These are phyloP conservation scores for Glandiceps talaboti DNA, from an alignment of 53 echinoderm and acorn worm species.

Conservation along the genomic window DNA sequence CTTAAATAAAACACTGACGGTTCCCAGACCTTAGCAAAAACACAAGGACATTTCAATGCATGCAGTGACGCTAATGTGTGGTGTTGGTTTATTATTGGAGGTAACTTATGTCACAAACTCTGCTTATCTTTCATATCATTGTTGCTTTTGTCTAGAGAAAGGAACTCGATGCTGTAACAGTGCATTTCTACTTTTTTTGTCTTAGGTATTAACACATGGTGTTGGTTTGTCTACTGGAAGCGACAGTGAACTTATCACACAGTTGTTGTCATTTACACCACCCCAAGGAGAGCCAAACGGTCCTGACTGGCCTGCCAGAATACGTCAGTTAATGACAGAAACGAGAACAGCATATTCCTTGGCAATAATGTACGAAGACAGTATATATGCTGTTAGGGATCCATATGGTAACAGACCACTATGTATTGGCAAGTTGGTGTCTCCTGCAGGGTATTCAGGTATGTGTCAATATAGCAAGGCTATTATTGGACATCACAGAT, in stretches of 20 bases:
- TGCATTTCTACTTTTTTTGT: too few relatives aligned
- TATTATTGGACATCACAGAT: too few relatives aligned
- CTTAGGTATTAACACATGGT: constrained; percentile 76
- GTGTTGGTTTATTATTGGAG: too few relatives aligned
- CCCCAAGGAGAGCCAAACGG: constrained; percentile 87
- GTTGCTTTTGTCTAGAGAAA: too few relatives aligned
- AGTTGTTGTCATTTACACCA: constrained; percentile 62
- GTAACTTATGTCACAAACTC: too few relatives aligned
- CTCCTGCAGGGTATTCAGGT: not conserved
- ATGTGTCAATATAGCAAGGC: not conserved
- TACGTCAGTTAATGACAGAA: constrained; percentile 84
- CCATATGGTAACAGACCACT: constrained; percentile 97
- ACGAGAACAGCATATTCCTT: constrained; percentile 71
- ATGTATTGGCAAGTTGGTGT: constrained; percentile 61
- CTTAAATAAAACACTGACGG: too few relatives aligned
- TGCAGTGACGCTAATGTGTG: too few relatives aligned
- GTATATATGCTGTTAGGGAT: constrained; percentile 92
- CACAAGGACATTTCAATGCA: too few relatives aligned
- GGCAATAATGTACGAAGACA: constrained; percentile 67
- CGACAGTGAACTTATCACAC: constrained; percentile 92
- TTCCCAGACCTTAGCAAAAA: too few relatives aligned
- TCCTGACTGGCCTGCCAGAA: constrained; percentile 80
- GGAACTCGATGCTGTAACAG: too few relatives aligned
- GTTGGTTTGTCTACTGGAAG: constrained; percentile 84
- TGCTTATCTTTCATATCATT: too few relatives aligned